Conservation (phyloP, 2,888 invertebrate genomes). For the Caenorhabditis sinica region DNA sequence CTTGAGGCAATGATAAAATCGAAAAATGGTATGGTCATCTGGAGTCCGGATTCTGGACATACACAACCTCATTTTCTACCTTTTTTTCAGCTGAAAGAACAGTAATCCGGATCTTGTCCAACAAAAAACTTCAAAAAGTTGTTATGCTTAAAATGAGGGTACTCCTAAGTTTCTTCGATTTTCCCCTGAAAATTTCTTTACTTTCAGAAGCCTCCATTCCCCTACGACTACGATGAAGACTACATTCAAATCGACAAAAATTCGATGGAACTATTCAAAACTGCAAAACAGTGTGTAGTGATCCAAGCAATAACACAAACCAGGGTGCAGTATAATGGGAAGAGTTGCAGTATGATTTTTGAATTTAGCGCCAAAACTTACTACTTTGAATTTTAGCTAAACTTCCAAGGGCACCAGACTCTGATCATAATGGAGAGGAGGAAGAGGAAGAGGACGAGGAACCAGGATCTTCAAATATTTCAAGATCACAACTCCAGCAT, state of each 20-base stretch:
- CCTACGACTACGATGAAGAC: background rate
- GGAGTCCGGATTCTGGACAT: background rate
- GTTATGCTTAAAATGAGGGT: background rate
- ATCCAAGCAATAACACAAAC: background rate
- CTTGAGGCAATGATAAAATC: background rate
- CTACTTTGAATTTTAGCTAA: background rate
- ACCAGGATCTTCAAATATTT: no score
- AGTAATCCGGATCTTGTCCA: background rate
- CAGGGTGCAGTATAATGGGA: background rate
- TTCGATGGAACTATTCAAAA: conserved; percentile 16
- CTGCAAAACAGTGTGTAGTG: background rate
- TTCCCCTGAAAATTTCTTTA: background rate
- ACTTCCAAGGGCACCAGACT: background rate
- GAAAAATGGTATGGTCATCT: background rate
- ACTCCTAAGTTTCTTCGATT: background rate
- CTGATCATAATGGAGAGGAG: no score
- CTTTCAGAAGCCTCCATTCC: conserved; percentile 23
- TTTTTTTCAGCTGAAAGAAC: background rate
- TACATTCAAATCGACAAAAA: conserved; percentile 7
- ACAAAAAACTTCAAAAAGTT: background rate
- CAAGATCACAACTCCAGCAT: no score
- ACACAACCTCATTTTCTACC: no score
- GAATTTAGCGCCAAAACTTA: background rate
- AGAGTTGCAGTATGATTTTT: conserved; percentile 13
- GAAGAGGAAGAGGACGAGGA: no score